These are phyloP conservation scores for Pogonus chalceus DNA, from an alignment of 1,140 invertebrate genomes.

Conservation along the genomic window DNA sequence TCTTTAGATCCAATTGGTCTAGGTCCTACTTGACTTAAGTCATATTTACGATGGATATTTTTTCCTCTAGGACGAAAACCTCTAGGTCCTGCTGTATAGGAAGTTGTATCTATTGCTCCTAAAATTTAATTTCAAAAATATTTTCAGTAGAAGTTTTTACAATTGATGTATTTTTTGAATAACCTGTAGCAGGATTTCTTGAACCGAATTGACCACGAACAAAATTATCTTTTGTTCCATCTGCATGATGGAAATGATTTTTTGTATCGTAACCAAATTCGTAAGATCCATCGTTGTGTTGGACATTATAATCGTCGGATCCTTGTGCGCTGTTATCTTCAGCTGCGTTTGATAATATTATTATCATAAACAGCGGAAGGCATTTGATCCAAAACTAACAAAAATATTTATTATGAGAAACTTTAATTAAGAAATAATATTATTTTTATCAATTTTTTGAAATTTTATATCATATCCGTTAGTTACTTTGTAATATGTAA, in stretches of 20 bases:
- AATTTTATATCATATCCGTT: too few species aligned
- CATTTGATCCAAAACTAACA: neutral
- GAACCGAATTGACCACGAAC: slow-evolving; percentile 53
- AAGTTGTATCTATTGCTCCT: slow-evolving; percentile 50
- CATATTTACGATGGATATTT: slow-evolving; percentile 55
- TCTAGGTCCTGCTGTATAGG: slow-evolving; percentile 60
- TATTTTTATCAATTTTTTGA: too few species aligned
- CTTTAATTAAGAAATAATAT: too few species aligned
- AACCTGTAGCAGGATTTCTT: slow-evolving; percentile 48
- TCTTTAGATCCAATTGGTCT: slow-evolving; percentile 47
- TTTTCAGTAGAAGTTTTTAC: neutral
- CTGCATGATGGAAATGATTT: slow-evolving; percentile 52
- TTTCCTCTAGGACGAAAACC: slow-evolving; percentile 59
- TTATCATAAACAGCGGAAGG: neutral
- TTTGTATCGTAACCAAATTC: slow-evolving; percentile 56
- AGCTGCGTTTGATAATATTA: neutral
- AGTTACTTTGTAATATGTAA: too few species aligned
- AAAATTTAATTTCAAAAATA: slow-evolving; percentile 5
- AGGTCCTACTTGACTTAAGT: slow-evolving; percentile 52
- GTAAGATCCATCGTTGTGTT: slow-evolving; percentile 50
- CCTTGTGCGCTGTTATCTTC: slow-evolving; percentile 6
- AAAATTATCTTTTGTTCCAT: slow-evolving; percentile 46
- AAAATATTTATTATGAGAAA: too few species aligned
- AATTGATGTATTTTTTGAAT: neutral
- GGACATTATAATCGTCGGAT: slow-evolving; percentile 29